A percentile compares a stretch with the other conserved stretches of the same genome.
These are phyloP conservation scores for Chelidonichthys spinosus DNA, from an alignment of 2,797 vertebrate species.

Conservation along the genomic window DNA sequence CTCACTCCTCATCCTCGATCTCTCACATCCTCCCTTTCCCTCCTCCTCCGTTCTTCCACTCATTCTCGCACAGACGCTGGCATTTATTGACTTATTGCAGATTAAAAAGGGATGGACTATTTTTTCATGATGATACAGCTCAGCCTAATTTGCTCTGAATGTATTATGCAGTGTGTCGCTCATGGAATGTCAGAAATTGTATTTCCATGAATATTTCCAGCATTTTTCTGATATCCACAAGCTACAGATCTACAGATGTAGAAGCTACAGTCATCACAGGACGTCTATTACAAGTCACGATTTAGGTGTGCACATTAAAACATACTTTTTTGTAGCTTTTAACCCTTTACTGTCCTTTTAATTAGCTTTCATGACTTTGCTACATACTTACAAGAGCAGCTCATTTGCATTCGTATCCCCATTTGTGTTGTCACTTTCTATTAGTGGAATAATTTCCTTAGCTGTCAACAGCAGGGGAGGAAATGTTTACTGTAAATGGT, in stretches of 20 bases:
- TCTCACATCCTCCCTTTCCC: slow-evolving; percentile 63
- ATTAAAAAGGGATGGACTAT: slow-evolving; percentile 55
- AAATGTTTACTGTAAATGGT: slow-evolving; percentile 4
- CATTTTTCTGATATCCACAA: slow-evolving; percentile 35
- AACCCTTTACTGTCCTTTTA: slow-evolving; percentile 11
- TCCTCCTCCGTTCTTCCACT: slow-evolving; percentile 57
- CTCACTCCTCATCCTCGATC: slow-evolving; percentile 52
- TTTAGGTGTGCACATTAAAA: not conserved
- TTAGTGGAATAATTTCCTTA: slow-evolving; percentile 29
- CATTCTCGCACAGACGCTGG: slow-evolving; percentile 37
- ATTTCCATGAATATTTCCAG: slow-evolving; percentile 52
- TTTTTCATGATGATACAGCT: slow-evolving; percentile 39
- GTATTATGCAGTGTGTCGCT: slow-evolving; percentile 70
- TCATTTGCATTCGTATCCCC: slow-evolving; percentile 10
- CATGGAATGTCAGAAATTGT: slow-evolving; percentile 37
- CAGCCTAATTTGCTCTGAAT: slow-evolving; percentile 60
- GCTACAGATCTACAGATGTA: slow-evolving; percentile 7
- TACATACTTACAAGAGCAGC: slow-evolving; percentile 4
- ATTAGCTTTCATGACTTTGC: slow-evolving; percentile 22
- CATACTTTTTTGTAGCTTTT: slow-evolving; percentile 18
- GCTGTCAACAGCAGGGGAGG: slow-evolving; percentile 9
- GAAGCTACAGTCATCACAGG: slow-evolving; percentile 10
- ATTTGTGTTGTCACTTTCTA: slow-evolving; percentile 19
- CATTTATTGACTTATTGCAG: slow-evolving; percentile 45
- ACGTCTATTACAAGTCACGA: slow-evolving; percentile 13